These are phyloP conservation scores for Hyperoplus lanceolatus DNA, from an alignment of 2,797 vertebrate genomes.

Conservation along the genomic window DNA sequence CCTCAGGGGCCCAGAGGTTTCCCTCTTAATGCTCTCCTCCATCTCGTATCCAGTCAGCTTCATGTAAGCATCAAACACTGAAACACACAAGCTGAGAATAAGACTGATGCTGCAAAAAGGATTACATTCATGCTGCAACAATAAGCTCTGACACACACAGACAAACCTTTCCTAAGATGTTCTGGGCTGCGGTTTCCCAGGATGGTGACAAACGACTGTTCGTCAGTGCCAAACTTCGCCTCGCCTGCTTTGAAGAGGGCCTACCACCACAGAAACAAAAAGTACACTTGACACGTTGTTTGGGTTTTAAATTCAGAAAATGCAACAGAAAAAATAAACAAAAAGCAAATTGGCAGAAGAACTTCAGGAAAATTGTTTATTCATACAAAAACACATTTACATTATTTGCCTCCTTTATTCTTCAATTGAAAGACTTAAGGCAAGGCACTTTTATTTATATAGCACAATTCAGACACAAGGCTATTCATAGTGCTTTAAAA, in stretches of 20 bases:
- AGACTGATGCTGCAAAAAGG: background rate
- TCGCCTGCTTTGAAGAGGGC: constrained; percentile 94
- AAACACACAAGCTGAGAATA: constrained; percentile 43
- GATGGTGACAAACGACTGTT: constrained; percentile 96
- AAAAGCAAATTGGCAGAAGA: background rate
- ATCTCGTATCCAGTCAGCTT: constrained; percentile 94
- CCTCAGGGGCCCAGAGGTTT: constrained; percentile 91
- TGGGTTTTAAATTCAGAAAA: background rate
- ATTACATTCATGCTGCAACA: background rate
- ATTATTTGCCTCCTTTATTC: background rate
- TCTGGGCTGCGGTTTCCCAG: constrained; percentile 92
- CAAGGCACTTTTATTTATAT: no score
- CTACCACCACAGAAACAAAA: constrained; percentile 73
- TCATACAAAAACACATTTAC: background rate
- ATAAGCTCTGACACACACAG: background rate
- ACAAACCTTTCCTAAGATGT: constrained; percentile 92
- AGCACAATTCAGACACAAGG: no score
- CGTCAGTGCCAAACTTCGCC: constrained; percentile 94
- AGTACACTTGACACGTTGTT: background rate
- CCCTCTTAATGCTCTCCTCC: constrained; percentile 94
- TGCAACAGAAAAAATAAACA: background rate
- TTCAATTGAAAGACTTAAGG: no score
- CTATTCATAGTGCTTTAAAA: no score
- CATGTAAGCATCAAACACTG: constrained; percentile 96
- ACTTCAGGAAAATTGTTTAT: background rate